Evolutionary conservation across 2,888 invertebrate genomes (phyloP), one percentile per base, ranked within the genome.

Genomic region (Desoria tigrina): DNA sequence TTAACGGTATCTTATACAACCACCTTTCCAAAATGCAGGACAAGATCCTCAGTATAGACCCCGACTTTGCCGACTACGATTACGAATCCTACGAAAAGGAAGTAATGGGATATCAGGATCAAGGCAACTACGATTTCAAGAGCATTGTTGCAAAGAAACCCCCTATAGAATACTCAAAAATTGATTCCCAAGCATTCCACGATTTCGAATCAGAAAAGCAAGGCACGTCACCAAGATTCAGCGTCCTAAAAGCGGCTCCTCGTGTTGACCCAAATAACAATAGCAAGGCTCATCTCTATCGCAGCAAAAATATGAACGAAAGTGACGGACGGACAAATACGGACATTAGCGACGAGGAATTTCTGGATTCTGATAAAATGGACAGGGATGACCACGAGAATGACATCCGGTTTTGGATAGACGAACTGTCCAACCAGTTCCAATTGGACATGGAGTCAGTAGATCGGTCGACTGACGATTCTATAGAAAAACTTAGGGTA

Each of bases 131-230:
- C 14, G 42, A 57, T 39, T 37, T 57, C 18, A n/a, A 57, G 21
- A 24, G 23, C 42, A 57, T 57, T 24, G 56, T 57, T 39, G 2
- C 56, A 45, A 45, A 45, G 6, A n/a, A n/a, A n/a, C 21, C 45
- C 45, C 45, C 45, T 45, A 6, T 18, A 21, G 9, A 45, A 21
- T 21, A 39, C 39, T 16, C 9, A 16, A 39, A 16, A 9, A 39
- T 9, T 39, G 39, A 9, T 39, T 9, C 9, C 16, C 9, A 16
- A 39, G 39, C 9, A 9, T 39, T 39, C 39, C 16, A n/a, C n/a
- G n/a, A n/a, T 32, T 32, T 7, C 32, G 32, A 32, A 11, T 32
- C 32, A 11, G 32, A 32, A 32, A 32, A 32, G 11, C 11, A 7
- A 11, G 11, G 32, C 11, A 4, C 32, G 4, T 11, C 11, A 4